Evolutionary conservation across 2,113 vertebrate species (phyloP), one percentile per base, ranked within the genome.

Genomic region (Microtus montanus): DNA sequence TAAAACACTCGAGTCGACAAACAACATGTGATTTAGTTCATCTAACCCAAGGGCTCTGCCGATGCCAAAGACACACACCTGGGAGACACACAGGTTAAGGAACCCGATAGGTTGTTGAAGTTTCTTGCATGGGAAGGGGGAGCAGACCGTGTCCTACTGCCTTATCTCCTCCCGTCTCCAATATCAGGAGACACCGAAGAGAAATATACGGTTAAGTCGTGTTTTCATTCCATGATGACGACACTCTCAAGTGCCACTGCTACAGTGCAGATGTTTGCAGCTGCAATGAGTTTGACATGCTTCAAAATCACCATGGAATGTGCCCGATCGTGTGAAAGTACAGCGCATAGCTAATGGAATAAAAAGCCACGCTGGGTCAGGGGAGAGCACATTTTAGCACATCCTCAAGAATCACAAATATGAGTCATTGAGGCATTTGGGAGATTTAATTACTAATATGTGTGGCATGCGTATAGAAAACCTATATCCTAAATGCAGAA

Each of bases 261-360:
- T 33, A 38, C 61, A 41, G 9, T 26, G 33, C 78, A 96, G 86
- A 89, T 96, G 83, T 91, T 74, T 77, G 68, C 89, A 96, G 96
- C 92, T 95, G 93, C 15, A 9, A 2, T 54, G 49, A 75, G 79
- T 92, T 89, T 64, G 73, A 78, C 93, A 58, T 44, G 22, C 41
- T 88, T 30, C 54, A 26, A 79, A 95, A 58, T 89, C 63, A 61
- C 68, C 30, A 2, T 47, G 91, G 84, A 93, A 73, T 58, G 58
- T 11, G 92, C 52, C 52, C 14, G 33, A 78, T 28, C 83, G 20
- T 49, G 44, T 80, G 58, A 41, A 91, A 92, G 78, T 20, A 24
- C 7, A 58, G 19, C 70, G 68, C 26, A 84, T 58, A 90, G 30
- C 49, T 47, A 26, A 10, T 52, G 6, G 14, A 79, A 49, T 58